phyloP scores from a whole-genome alignment of 2,113 vertebrate species.

The Struthidea cinerea region DNA sequence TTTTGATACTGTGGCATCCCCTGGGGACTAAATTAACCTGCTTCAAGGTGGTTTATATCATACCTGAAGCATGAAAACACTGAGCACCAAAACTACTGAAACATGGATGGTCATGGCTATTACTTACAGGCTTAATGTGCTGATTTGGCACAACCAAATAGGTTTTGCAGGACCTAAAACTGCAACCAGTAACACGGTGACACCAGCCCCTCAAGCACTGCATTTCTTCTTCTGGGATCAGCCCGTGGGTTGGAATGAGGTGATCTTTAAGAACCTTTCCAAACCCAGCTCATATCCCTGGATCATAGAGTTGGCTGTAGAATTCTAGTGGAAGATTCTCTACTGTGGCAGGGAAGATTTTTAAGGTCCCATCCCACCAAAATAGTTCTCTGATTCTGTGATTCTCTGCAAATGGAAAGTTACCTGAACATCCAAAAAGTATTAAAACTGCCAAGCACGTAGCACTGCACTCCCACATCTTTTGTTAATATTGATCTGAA shows the following conservation, averaged over 20 bases:
- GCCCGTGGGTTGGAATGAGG: not conserved
- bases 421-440: not conserved
- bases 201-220: not conserved
- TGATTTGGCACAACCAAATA: not conserved
- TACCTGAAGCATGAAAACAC: not conserved
- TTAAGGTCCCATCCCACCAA: not conserved
- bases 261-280: not conserved
- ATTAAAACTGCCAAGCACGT: not conserved
- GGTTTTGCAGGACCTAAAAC: not conserved
- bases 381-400: not conserved
- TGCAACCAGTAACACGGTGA: not conserved
- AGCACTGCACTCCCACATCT: not conserved
- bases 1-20: not conserved
- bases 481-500: not conserved
- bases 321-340: not conserved
- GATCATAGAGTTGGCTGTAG: not conserved
- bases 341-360: not conserved
- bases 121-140: not conserved
- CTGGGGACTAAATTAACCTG: not conserved
- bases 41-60: not conserved
- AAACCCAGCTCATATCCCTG: not conserved
- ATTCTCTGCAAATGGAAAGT: not conserved
- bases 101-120: accelerated
- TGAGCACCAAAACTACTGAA: not conserved
- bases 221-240: not conserved